A percentile compares a stretch with the other conserved stretches of the same genome.
phyloP scores from a whole-genome alignment of 2,888 invertebrate genomes.

The Euplexia lucipara region DNA sequence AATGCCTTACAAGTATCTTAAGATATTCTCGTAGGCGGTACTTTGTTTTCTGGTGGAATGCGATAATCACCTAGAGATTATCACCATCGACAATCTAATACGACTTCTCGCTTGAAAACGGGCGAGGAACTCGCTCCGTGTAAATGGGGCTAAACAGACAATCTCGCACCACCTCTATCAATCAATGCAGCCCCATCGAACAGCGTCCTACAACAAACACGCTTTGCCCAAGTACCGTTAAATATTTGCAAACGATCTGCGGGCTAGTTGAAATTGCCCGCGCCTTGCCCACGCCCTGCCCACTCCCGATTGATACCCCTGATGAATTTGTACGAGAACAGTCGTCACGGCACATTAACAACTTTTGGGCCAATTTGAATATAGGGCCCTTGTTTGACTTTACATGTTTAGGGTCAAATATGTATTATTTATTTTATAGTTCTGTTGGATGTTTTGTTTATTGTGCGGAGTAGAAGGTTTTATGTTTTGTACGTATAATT shows the following conservation, averaged over 20 bases:
- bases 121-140: too few relatives aligned
- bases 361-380: conserved; percentile 54
- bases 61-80: too few relatives aligned
- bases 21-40: too few relatives aligned
- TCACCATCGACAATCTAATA: too few relatives aligned
- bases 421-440: conserved; percentile 50
- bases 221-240: conserved; percentile 58
- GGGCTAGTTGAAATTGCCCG: conserved; percentile 75
- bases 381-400: conserved; percentile 45
- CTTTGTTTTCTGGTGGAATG: too few relatives aligned
- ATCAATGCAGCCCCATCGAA: conserved; percentile 31
- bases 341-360: conserved; percentile 53
- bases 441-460: conserved; percentile 32
- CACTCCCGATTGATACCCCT: conserved; percentile 77
- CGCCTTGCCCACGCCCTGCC: conserved; percentile 64
- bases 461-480: background rate
- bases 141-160: too few relatives aligned
- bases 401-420: conserved; percentile 45
- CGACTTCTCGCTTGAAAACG: too few relatives aligned
- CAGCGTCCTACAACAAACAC: conserved; percentile 46
- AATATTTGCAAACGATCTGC: conserved; percentile 72
- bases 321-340: conserved; percentile 70
- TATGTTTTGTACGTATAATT: conserved; percentile 6
- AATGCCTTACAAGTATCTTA: too few relatives aligned
- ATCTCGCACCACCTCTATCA: conserved; percentile 31